Conservation (phyloP, 1,140 invertebrate genomes). For the Euschistus heros region DNA sequence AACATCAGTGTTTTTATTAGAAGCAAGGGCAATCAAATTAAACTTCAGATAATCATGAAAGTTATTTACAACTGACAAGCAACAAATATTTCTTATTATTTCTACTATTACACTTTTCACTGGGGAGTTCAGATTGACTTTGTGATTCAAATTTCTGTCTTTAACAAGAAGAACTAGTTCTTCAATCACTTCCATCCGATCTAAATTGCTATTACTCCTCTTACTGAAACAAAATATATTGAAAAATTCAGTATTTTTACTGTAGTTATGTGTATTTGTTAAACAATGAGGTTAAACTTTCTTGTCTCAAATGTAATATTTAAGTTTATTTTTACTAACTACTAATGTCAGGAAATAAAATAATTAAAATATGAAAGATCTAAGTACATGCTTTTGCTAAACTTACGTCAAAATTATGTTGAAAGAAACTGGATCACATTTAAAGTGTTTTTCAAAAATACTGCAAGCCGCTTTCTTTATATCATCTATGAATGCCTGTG, state of each 20-base stretch:
- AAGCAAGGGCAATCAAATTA: conserved; percentile 46
- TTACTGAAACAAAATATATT: conserved; percentile 37
- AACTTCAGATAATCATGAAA: conserved; percentile 58
- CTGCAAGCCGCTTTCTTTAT: conserved; percentile 52
- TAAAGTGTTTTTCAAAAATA: conserved; percentile 64
- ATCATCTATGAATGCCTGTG: conserved; percentile 53
- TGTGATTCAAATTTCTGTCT: conserved; percentile 55
- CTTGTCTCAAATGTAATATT: too few relatives aligned
- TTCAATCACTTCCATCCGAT: conserved; percentile 56
- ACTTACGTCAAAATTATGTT: conserved; percentile 62
- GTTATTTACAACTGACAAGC: conserved; percentile 52
- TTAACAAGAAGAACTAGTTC: conserved; percentile 55
- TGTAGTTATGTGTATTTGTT: too few relatives aligned
- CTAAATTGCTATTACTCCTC: conserved; percentile 63
- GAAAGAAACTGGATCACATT: conserved; percentile 58
- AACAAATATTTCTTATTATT: conserved; percentile 55
- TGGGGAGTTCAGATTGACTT: conserved; percentile 61
- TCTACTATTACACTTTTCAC: conserved; percentile 66
- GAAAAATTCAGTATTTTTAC: too few relatives aligned
- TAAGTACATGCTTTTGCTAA: not conserved
- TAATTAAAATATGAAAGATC: too few relatives aligned
- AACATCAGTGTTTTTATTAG: not conserved
- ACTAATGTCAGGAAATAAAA: too few relatives aligned
- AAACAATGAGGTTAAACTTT: too few relatives aligned
- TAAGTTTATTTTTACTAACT: too few relatives aligned